These are phyloP conservation scores for Babyrousa celebensis DNA, from an alignment of 2,797 vertebrate species.

Conservation along the genomic window DNA sequence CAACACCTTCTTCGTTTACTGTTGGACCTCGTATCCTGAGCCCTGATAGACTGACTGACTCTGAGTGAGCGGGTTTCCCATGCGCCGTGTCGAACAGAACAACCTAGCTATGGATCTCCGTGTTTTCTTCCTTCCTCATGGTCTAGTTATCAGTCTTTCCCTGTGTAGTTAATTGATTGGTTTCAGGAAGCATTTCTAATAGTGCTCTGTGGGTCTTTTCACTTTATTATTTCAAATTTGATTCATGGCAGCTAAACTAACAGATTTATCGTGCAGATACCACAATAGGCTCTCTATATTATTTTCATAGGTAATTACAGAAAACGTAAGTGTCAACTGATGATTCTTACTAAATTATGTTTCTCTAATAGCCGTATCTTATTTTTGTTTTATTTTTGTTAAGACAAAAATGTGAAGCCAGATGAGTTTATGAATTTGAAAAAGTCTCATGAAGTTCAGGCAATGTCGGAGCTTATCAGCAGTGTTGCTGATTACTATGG, in stretches of 20 bases:
- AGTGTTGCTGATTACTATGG: conserved; percentile 92
- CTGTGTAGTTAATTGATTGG: conserved; percentile 41
- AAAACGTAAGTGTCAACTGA: neutral
- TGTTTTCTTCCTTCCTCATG: neutral
- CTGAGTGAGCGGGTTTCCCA: neutral
- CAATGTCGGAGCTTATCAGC: conserved; percentile 96
- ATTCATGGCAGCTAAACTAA: conserved; percentile 31
- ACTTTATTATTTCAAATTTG: conserved; percentile 57
- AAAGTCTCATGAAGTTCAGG: conserved; percentile 98
- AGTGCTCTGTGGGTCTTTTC: conserved; percentile 8
- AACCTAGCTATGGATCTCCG: neutral
- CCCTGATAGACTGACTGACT: neutral
- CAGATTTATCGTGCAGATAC: neutral
- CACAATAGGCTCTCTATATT: neutral
- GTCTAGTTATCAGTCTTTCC: neutral
- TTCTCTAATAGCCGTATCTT: conserved; percentile 63
- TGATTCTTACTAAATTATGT: conserved; percentile 48
- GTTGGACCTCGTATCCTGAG: neutral
- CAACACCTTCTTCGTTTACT: conserved; percentile 14
- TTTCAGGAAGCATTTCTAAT: conserved; percentile 34
- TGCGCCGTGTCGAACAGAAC: neutral
- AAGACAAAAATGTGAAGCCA: conserved; percentile 90
- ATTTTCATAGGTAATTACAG: conserved; percentile 58
- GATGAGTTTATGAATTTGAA: conserved; percentile 98
- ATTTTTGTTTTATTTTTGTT: conserved; percentile 79